Base-by-base conservation (phyloP, 2,797 vertebrate genomes). In the Pseudocheirus occidentalis region DNA sequence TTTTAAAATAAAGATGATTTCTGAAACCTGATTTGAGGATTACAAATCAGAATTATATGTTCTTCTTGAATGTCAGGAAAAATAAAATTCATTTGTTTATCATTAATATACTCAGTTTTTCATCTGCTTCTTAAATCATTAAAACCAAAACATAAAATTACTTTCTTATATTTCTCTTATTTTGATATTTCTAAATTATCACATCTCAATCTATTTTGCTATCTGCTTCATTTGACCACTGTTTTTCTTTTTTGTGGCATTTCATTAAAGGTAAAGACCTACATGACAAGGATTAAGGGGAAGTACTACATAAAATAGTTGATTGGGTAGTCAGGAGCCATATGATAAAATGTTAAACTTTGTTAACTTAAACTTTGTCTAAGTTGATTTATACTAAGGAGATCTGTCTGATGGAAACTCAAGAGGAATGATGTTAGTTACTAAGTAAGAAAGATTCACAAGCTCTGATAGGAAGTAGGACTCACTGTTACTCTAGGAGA, bases 141-240 rank as follows among this genome's bases (percentile, higher is more conserved):
- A 95, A 92, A 31, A 54, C 34, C 94, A 81, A 54, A 11, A 12
- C 1, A 21, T 90, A 31, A 53, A 14, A n/a, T 52, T 87, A 7
- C 34, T 90, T 58, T 92, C n/a, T 40, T 40, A n/a, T 73, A n/a
- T 16, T 81, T 81, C 5, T 40, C 12, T 52, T 58, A 56, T 56
- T 53, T 95, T 93, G 92, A n/a, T n/a, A n/a, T n/a, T n/a, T n/a
- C 55, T 91, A 95, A 94, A 81, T 46, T 34, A 90, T 46, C 66
- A n/a, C 5, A 24, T 59, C 1, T 0, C 4, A 27, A 40, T 53
- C 31, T 57, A 53, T 50, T 93, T 94, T 92, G 4, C 46, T 90
- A 6, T 5, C 10, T 58, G 50, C 53, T 56, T 56, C 66, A 57
- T 12, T 91, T 10, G 0, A 53, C 13, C 24, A 18, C 52, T 90